Conservation (phyloP, 1,140 invertebrate species). For the Drosophila teissieri region DNA sequence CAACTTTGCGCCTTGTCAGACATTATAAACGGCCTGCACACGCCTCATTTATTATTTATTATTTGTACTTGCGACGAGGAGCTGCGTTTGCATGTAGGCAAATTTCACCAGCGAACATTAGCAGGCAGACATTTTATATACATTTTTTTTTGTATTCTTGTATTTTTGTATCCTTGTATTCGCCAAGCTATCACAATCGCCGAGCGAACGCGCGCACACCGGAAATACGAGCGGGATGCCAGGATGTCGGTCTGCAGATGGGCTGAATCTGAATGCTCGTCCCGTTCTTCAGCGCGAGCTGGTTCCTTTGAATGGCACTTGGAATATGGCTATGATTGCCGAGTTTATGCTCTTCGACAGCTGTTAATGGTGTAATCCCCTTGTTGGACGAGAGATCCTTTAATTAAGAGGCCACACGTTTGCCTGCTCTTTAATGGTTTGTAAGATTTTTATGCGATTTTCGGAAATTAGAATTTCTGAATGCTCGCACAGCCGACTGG, state of each 20-base stretch:
- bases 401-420: constrained; percentile 78
- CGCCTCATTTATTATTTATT: constrained; percentile 83
- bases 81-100: constrained; percentile 55
- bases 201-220: constrained; percentile 70
- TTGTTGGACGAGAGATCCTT: constrained; percentile 44
- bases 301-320: constrained; percentile 26
- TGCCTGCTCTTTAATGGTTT: constrained; percentile 68
- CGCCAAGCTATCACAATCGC: constrained; percentile 67
- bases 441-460: constrained; percentile 55
- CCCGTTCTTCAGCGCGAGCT: constrained; percentile 50
- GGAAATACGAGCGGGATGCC: constrained; percentile 79
- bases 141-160: constrained; percentile 7
- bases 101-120: constrained; percentile 64
- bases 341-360: constrained; percentile 28
- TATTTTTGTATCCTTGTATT: constrained; percentile 11
- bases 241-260: constrained; percentile 52
- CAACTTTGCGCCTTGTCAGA: constrained; percentile 59
- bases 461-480: constrained; percentile 4
- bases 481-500: constrained; percentile 14
- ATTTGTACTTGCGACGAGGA: constrained; percentile 32
- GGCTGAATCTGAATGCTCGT: constrained; percentile 25
- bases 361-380: constrained; percentile 67
- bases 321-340: constrained; percentile 19
- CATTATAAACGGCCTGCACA: constrained; percentile 84
- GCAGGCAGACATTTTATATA: constrained; percentile 65